These are phyloP conservation scores for Choloepus hoffmanni DNA, from an alignment of 2,113 vertebrate genomes.

Conservation along the genomic window DNA sequence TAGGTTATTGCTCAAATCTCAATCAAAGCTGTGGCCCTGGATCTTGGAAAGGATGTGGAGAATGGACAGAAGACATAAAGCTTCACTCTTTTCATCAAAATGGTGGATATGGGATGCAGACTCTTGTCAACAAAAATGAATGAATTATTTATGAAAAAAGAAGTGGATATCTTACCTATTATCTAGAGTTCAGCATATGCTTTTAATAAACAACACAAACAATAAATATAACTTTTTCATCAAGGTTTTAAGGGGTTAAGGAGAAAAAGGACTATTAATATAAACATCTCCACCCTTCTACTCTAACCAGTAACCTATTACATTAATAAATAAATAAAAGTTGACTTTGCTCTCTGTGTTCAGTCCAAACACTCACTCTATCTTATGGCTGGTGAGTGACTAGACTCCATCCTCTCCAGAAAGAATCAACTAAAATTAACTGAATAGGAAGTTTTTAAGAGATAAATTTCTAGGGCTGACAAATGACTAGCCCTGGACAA, in stretches of 20 bases:
- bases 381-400: constrained; percentile 31
- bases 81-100: constrained; percentile 15
- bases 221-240: neutral
- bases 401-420: neutral
- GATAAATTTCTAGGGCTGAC: constrained; percentile 61
- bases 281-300: neutral
- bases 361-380: constrained; percentile 7
- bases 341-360: constrained; percentile 42
- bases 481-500: constrained; percentile 54
- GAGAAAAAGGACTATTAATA: neutral
- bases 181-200: neutral
- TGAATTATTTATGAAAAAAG: constrained; percentile 33
- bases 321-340: neutral
- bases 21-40: neutral
- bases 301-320: neutral
- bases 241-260: neutral
- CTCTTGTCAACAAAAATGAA: neutral
- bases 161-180: neutral
- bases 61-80: neutral
- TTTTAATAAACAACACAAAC: neutral
- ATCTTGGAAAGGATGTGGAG: neutral
- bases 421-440: constrained; percentile 42
- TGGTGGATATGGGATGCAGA: neutral
- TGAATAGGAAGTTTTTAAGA: constrained; percentile 71
- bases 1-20: neutral